These are phyloP conservation scores for Kryptolebias ocellatus DNA, from an alignment of 2,797 vertebrate species.

Conservation along the genomic window DNA sequence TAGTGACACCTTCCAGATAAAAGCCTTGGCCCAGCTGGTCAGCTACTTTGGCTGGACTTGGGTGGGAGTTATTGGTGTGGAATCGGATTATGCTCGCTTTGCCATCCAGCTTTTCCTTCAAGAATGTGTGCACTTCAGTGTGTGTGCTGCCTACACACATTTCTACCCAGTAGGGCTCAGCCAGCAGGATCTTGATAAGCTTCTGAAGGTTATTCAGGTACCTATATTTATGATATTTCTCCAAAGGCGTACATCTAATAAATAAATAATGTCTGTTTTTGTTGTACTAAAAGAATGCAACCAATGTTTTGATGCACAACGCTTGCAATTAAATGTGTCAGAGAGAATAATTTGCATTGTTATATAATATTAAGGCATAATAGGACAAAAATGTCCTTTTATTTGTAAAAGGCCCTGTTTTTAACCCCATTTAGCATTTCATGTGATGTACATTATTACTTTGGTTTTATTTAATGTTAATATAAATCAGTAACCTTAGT, in stretches of 20 bases:
- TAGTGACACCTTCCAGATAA: constrained; percentile 79
- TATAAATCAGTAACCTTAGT: background rate
- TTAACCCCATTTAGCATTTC: background rate
- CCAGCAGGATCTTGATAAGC: constrained; percentile 64
- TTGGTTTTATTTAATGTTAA: background rate
- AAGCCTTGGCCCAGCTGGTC: constrained; percentile 77
- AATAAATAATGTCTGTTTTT: background rate
- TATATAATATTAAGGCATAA: background rate
- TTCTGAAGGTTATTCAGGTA: constrained; percentile 70
- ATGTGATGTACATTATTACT: background rate
- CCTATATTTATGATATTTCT: background rate
- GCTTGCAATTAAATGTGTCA: background rate
- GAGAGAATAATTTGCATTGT: background rate
- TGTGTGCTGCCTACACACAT: constrained; percentile 83
- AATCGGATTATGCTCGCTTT: constrained; percentile 84
- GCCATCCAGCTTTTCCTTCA: constrained; percentile 84
- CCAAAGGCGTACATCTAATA: too few relatives aligned
- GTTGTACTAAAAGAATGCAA: background rate
- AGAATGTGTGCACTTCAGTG: constrained; percentile 68
- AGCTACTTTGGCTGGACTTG: constrained; percentile 85
- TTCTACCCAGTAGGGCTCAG: constrained; percentile 80
- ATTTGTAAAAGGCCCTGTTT: background rate
- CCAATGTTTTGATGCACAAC: background rate
- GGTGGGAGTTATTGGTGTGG: constrained; percentile 81
- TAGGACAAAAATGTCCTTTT: too few relatives aligned